Evolutionary conservation across 2,113 vertebrate species (phyloP).

Genomic region (Seriola dumerili): DNA sequence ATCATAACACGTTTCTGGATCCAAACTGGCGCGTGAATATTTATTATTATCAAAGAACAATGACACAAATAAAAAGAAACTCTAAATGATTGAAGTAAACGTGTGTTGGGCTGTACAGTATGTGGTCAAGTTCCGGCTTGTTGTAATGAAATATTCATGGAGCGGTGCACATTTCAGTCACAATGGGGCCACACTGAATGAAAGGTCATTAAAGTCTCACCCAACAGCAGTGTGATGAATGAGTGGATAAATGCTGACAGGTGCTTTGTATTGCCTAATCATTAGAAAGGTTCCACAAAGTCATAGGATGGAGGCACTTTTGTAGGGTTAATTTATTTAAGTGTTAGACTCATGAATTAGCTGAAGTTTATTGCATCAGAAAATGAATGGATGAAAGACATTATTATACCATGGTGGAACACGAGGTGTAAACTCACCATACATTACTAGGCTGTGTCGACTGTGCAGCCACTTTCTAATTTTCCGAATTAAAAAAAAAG

Average conservation of each 20-base stretch:
- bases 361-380: background rate
- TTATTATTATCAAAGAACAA: background rate
- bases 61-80: background rate
- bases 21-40: background rate
- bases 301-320: background rate
- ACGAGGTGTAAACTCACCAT: background rate
- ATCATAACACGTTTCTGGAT: background rate
- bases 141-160: slow-evolving; percentile 55
- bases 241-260: slow-evolving; percentile 63
- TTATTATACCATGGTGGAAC: too few relatives aligned
- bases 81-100: background rate
- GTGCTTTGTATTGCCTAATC: slow-evolving; percentile 50
- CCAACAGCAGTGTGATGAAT: slow-evolving; percentile 66
- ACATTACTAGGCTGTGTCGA: background rate
- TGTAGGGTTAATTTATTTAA: slow-evolving; percentile 27
- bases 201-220: slow-evolving; percentile 60
- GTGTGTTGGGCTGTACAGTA: background rate
- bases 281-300: slow-evolving; percentile 51
- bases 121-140: slow-evolving; percentile 17
- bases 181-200: slow-evolving; percentile 24
- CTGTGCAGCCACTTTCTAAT: background rate
- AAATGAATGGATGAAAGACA: background rate
- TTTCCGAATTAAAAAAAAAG: background rate
- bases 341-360: slow-evolving; percentile 11
- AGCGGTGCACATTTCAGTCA: slow-evolving; percentile 25